These are phyloP conservation scores for Hypothenemus hampei DNA, from an alignment of 1,140 invertebrate species.

Conservation along the genomic window DNA sequence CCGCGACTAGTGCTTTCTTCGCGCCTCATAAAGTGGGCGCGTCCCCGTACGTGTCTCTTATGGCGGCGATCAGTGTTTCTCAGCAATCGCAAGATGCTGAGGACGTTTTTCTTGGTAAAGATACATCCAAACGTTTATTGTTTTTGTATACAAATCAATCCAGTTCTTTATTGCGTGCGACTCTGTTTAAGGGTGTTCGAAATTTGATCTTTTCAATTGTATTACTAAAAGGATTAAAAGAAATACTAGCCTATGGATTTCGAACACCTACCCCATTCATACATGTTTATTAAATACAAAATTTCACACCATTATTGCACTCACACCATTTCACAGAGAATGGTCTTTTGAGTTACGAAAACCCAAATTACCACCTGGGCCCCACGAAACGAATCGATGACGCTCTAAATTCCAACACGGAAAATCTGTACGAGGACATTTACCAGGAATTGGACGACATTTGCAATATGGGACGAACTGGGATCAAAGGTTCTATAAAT, in stretches of 20 bases:
- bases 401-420: slow-evolving; percentile 70
- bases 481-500: slow-evolving; percentile 37
- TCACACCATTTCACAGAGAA: too few relatives aligned
- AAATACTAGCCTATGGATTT: too few relatives aligned
- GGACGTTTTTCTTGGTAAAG: slow-evolving; percentile 46
- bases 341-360: slow-evolving; percentile 79
- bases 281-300: too few relatives aligned
- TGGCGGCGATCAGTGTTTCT: slow-evolving; percentile 37
- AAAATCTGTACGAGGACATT: slow-evolving; percentile 54
- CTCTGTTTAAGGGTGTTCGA: too few relatives aligned
- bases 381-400: slow-evolving; percentile 66
- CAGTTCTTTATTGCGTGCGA: too few relatives aligned
- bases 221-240: too few relatives aligned
- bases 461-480: slow-evolving; percentile 46
- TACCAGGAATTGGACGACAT: slow-evolving; percentile 60
- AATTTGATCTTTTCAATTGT: too few relatives aligned
- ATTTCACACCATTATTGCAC: too few relatives aligned
- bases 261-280: too few relatives aligned
- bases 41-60: slow-evolving; percentile 44
- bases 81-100: slow-evolving; percentile 40
- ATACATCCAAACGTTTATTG: background rate
- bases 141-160: too few relatives aligned
- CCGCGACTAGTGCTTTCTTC: slow-evolving; percentile 34
- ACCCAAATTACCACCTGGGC: slow-evolving; percentile 80
- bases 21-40: slow-evolving; percentile 33